Evolutionary conservation across 1,140 invertebrate genomes (phyloP).

Genomic region (Pseudoatta argentina): DNA sequence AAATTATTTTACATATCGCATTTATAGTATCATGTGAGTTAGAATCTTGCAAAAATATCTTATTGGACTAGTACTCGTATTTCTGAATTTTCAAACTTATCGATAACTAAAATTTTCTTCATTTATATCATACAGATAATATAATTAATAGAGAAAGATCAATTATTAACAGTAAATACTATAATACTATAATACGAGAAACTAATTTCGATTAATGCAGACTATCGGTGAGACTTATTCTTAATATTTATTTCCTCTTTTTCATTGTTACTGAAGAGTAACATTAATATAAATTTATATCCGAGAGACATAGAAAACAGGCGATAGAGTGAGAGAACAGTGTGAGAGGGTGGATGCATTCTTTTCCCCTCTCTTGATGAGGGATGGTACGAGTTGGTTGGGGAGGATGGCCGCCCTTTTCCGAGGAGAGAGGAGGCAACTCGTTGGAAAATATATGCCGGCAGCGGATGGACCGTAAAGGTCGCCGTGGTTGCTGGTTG

Average conservation of each 20-base stretch:
- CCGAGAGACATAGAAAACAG: slow-evolving; percentile 10
- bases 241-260: not conserved
- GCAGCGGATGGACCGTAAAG: slow-evolving; percentile 71
- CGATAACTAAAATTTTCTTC: no score
- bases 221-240: not conserved
- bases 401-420: slow-evolving; percentile 15
- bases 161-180: not conserved
- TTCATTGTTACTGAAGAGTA: not conserved
- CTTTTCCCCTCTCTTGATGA: slow-evolving; percentile 13
- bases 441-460: slow-evolving; percentile 74
- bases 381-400: not conserved
- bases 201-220: not conserved
- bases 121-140: not conserved
- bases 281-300: slow-evolving; percentile 46
- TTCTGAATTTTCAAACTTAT: no score
- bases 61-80: not conserved
- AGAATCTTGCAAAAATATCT: not conserved
- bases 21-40: not conserved
- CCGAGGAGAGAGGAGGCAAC: slow-evolving; percentile 47
- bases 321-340: not conserved
- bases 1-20: not conserved
- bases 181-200: not conserved
- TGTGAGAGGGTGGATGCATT: slow-evolving; percentile 3
- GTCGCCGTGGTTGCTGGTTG: slow-evolving; percentile 69
- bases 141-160: not conserved